Evolutionary conservation across 2,797 vertebrate species (phyloP).

Genomic region (Argya squamiceps): DNA sequence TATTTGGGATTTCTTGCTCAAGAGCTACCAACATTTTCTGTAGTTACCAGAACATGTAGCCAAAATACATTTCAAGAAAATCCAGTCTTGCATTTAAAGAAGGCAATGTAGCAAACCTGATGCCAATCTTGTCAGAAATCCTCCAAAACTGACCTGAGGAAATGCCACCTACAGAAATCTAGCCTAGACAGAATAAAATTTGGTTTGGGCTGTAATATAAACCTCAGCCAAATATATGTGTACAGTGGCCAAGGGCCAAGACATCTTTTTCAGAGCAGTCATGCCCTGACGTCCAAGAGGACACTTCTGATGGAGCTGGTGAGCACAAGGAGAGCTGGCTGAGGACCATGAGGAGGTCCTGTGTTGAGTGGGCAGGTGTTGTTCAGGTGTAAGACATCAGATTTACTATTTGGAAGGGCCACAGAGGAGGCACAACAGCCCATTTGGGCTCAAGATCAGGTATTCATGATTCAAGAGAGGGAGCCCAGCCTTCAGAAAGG

Average conservation of each 20-base stretch:
- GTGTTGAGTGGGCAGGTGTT: not conserved
- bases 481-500: not conserved
- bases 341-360: not conserved
- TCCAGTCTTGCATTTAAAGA: not conserved
- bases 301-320: not conserved
- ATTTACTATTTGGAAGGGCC: not conserved
- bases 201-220: not conserved
- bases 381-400: not conserved
- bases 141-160: not conserved
- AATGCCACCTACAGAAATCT: not conserved
- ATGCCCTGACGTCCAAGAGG: not conserved
- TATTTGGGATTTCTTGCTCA: not conserved
- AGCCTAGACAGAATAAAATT: not conserved
- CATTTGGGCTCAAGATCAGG: not conserved
- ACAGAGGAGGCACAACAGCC: not conserved
- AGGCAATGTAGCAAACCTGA: not conserved
- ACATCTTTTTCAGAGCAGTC: not conserved
- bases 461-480: not conserved
- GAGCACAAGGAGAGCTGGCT: not conserved
- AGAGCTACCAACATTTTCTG: not conserved
- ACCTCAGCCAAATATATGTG: not conserved
- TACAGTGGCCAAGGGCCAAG: rapidly evolving
- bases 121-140: not conserved
- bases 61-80: not conserved
- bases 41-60: not conserved